Base-by-base conservation (phyloP, 2,888 invertebrate genomes). In the Rapana venosa region DNA sequence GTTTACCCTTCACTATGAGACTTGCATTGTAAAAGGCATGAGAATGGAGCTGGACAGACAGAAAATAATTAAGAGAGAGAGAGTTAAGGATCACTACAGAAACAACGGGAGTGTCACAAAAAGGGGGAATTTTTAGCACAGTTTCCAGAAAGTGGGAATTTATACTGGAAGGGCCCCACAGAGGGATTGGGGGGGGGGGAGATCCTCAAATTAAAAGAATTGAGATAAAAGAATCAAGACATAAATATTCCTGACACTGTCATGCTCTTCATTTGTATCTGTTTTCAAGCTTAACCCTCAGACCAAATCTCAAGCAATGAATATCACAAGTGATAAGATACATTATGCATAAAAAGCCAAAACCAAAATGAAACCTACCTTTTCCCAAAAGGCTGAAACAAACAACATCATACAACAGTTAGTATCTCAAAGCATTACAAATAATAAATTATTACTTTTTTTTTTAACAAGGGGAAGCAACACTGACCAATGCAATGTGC, bases 361-460 rank as follows among this genome's bases (percentile, higher is more conserved):
- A 20, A 56, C 70, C 8, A 36, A 22, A 88, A 70, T 66, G n/a
- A 26, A 74, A 91, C 93, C 91, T 90, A 95, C 94, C 94, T 95
- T 93, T 97, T 97, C 15, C 97, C 97, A 95, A 97, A 97, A 15
- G 97, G 97, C 97, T 97, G 93, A 66, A 95, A 94, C 58, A 88
- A 77, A 90, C 91, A 89, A 90, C 79, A 87, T 32, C 32, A 79
- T 79, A 30, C 30, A 35, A 26, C 17, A 6, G 32, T 83, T 47
- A 83, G 17, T 20, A 0, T 36, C 17, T 47, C 6, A 36, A 6
- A 35, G 35, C 15, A 32, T 35, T 32, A 20, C 17, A 1, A 5
- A 35, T 17, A 35, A 74, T n/a, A n/a, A n/a, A n/a, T n/a, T n/a
- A n/a, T n/a, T n/a, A n/a, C n/a, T n/a, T n/a, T n/a, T n/a, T n/a